Evolutionary conservation across 2,797 vertebrate genomes (phyloP).

Genomic region (Hippopotamyrus pictus): DNA sequence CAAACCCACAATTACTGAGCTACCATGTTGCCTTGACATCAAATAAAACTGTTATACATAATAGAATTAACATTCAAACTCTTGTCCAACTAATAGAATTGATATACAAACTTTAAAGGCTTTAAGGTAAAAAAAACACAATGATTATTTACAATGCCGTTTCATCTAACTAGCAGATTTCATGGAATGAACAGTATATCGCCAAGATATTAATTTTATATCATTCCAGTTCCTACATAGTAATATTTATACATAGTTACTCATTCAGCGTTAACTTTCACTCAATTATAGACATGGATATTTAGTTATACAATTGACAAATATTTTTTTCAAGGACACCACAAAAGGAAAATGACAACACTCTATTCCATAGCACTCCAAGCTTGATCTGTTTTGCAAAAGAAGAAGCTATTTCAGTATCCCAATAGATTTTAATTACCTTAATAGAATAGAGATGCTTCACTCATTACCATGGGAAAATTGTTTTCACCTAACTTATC

Average conservation of each 20-base stretch:
- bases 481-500: not conserved
- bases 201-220: not conserved
- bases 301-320: not conserved
- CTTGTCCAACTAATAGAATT: not conserved
- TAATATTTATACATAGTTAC: not conserved
- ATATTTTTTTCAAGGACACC: not conserved
- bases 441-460: not conserved
- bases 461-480: not conserved
- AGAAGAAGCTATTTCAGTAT: not conserved
- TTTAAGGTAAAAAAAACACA: constrained; percentile 8
- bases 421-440: not conserved
- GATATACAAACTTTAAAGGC: not conserved
- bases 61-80: not conserved
- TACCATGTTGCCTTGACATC: not conserved
- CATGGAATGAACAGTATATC: not conserved
- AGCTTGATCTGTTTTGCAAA: not conserved
- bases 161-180: not conserved
- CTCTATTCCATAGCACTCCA: not conserved
- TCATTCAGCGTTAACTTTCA: not conserved
- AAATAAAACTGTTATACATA: not conserved
- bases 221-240: not conserved
- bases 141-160: not conserved
- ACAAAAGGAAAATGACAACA: not conserved
- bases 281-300: not conserved
- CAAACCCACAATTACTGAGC: not conserved